Evolutionary conservation across 2,797 vertebrate species (phyloP).

Genomic region (Rhadinocentrus ornatus): DNA sequence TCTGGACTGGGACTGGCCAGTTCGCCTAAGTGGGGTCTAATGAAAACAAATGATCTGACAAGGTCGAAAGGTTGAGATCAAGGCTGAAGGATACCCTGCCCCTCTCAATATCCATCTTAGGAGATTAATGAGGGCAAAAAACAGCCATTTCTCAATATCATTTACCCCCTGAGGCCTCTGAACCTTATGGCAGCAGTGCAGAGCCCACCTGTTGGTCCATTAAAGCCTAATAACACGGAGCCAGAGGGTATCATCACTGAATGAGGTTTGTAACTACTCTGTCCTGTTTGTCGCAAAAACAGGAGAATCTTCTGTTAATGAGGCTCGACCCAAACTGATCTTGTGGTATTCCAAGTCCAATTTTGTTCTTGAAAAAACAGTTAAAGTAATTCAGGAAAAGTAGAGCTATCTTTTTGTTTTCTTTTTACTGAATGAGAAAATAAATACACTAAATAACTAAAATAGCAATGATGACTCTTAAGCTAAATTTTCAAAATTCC

Average conservation of each 20-base stretch:
- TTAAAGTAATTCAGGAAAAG: not conserved
- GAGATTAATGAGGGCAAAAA: slow-evolving; percentile 82
- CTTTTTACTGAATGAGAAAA: too few relatives aligned
- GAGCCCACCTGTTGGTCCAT: slow-evolving; percentile 82
- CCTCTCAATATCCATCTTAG: slow-evolving; percentile 76
- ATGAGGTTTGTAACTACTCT: slow-evolving; percentile 7
- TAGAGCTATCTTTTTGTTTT: too few relatives aligned
- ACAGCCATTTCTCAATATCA: slow-evolving; percentile 81
- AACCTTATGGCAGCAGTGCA: slow-evolving; percentile 46
- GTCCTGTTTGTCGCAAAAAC: slow-evolving; percentile 24
- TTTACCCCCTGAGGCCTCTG: slow-evolving; percentile 75
- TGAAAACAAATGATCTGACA: slow-evolving; percentile 84
- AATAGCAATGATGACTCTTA: too few relatives aligned
- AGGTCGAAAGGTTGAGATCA: slow-evolving; percentile 83
- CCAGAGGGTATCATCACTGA: slow-evolving; percentile 41
- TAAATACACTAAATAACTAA: too few relatives aligned
- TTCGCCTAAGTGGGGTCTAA: slow-evolving; percentile 76
- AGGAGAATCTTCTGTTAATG: slow-evolving; percentile 16
- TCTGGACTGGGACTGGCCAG: slow-evolving; percentile 64
- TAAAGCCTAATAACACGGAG: slow-evolving; percentile 50
- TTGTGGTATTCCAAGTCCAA: not conserved
- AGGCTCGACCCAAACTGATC: not conserved
- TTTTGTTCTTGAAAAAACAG: not conserved
- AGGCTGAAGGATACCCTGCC: slow-evolving; percentile 71
- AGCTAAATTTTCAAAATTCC: too few relatives aligned